A percentile compares a stretch with the other conserved stretches of the same genome.
Evolutionary conservation across 2,888 invertebrate genomes (phyloP).

Genomic region (Agriopis leucophaearia): DNA sequence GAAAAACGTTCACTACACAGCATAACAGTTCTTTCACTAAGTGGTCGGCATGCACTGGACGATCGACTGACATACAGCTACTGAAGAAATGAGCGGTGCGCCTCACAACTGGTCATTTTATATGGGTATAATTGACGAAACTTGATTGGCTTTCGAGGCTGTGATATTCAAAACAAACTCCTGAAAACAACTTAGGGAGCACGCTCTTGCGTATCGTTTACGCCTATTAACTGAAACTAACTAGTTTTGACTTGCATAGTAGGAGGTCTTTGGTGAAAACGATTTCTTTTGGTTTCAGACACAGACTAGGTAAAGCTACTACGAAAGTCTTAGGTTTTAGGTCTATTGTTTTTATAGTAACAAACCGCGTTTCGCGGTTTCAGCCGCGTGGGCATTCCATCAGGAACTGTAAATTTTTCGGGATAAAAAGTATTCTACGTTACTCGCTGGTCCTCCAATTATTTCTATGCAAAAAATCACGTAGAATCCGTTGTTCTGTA

Average conservation of each 20-base stretch:
- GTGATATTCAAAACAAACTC: slow-evolving; percentile 65
- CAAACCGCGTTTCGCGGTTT: too few relatives aligned
- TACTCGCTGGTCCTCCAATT: too few relatives aligned
- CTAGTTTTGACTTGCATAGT: background rate
- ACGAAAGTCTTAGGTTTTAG: too few relatives aligned
- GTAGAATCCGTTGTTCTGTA: too few relatives aligned
- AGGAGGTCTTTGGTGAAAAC: background rate
- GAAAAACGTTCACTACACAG: slow-evolving; percentile 57
- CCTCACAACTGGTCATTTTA: slow-evolving; percentile 72
- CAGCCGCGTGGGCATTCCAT: too few relatives aligned
- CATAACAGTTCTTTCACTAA: slow-evolving; percentile 34
- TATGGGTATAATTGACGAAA: slow-evolving; percentile 77
- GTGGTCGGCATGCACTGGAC: slow-evolving; percentile 52
- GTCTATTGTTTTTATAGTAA: background rate
- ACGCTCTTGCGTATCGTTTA: slow-evolving; percentile 7
- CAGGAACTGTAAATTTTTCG: too few relatives aligned
- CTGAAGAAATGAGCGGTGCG: slow-evolving; percentile 75
- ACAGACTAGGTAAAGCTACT: too few relatives aligned
- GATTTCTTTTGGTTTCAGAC: background rate
- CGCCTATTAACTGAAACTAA: slow-evolving; percentile 7
- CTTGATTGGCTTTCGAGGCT: slow-evolving; percentile 76
- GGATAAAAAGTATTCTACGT: too few relatives aligned
- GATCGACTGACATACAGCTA: slow-evolving; percentile 59
- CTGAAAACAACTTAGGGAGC: slow-evolving; percentile 44
- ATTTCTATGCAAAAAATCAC: too few relatives aligned